Evolutionary conservation across 37 sponge, comb jelly and placozoan species (phyloP), one percentile per base, ranked within the genome.

Genomic region (Petrosia ficiformis): DNA sequence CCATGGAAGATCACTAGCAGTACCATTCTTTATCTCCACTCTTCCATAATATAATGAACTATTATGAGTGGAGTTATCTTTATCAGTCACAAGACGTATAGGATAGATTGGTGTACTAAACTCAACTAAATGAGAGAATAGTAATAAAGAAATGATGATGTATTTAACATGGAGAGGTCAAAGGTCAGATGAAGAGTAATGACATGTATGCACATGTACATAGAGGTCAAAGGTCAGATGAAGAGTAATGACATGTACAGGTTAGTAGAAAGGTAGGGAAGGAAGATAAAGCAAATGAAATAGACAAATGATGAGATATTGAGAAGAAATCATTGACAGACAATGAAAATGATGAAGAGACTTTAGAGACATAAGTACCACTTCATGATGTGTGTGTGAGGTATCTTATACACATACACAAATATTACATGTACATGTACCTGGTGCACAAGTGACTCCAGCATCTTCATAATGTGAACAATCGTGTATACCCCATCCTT

Each of bases 381-480:
- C 29, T 59, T 26, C 29, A 59, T 26, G 26, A 59, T 30, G 29
- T 30, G n/a, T n/a, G n/a, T n/a, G n/a, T n/a, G n/a, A n/a, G n/a
- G 54, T 48, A 48, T 48, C 14, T 8, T 14, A 48, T 48, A 48
- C 54, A 64, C 29, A 25, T 31, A 30, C 6, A 64, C 10, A 14
- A 64, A 22, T 6, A 25, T 19, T 31, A 64, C 10, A 25, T 25
- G 32, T 30, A 30, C 29, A 31, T 31, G 32, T 59, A 85, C 86
- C 68, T 48, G 66, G 25, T 4, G 72, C 64, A 72, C 88, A 87
- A n/a, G 63, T 26, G 16, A 87, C 85, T 8, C 85, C 85, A 65
- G 85, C 86, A 59, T 85, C 86, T 59, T 85, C 74, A 41, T 40
- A 42, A 40, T 79, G 80, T 3, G 44, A 1, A 36, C 86, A 85